phyloP scores from a whole-genome alignment of 1,140 invertebrate genomes.

The Diorhabda sublineata region DNA sequence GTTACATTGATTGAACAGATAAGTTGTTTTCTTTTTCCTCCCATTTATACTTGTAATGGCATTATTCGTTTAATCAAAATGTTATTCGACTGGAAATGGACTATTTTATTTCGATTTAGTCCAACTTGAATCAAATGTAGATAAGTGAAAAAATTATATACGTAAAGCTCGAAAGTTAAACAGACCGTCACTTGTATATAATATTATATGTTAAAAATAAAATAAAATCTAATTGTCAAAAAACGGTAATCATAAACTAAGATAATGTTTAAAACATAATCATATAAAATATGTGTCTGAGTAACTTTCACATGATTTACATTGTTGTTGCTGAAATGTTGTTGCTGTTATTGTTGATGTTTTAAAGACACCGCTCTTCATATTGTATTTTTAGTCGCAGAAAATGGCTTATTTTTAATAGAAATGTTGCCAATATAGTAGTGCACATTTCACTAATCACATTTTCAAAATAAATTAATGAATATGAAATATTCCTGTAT shows the following conservation, averaged over 20 bases:
- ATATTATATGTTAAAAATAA: conserved; percentile 4
- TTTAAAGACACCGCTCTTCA: conserved; percentile 20
- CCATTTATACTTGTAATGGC: no score
- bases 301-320: conserved; percentile 31
- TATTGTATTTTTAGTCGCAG: conserved; percentile 1
- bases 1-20: no score
- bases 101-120: background rate
- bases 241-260: background rate
- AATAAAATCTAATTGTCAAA: background rate
- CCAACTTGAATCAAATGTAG: conserved; percentile 10
- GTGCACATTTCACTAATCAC: background rate
- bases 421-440: background rate
- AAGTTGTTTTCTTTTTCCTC: no score
- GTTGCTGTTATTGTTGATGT: conserved; percentile 44
- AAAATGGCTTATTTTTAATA: background rate
- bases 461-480: no score
- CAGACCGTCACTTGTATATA: conserved; percentile 12
- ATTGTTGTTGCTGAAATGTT: conserved; percentile 44
- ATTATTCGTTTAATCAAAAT: no score
- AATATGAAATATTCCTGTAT: no score
- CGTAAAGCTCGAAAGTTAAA: conserved; percentile 22
- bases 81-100: no score
- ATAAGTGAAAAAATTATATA: conserved; percentile 21
- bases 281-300: conserved; percentile 21
- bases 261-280: background rate